Conservation (phyloP, 2,113 vertebrate genomes). For the Ciconia maguari region DNA sequence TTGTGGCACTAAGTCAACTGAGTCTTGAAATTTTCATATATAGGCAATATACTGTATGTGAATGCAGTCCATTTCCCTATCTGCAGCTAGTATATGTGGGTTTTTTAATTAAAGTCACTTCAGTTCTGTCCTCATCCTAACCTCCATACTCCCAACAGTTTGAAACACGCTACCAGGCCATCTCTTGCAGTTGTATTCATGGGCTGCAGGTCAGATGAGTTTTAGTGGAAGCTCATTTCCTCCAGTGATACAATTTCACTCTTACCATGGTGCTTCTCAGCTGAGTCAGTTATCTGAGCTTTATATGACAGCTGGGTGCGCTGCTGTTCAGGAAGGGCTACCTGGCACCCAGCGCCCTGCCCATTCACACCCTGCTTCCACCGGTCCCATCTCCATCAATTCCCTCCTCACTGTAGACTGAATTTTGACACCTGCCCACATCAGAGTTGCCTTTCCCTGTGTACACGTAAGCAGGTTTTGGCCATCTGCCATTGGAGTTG, state of each 20-base stretch:
- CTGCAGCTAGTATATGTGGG: neutral
- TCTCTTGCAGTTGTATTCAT: neutral
- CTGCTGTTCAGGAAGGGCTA: neutral
- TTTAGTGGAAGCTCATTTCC: neutral
- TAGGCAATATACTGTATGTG: neutral
- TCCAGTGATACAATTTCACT: neutral
- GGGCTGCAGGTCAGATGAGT: neutral
- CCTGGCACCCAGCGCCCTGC: neutral
- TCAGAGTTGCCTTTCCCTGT: neutral
- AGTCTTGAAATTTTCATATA: neutral
- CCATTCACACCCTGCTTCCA: neutral
- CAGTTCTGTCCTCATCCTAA: neutral
- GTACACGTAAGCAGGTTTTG: neutral
- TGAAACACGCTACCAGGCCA: neutral
- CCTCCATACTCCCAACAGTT: neutral
- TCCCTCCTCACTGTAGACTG: neutral
- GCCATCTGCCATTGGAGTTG: neutral
- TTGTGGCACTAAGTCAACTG: neutral
- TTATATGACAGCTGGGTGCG: neutral
- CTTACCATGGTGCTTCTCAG: neutral
- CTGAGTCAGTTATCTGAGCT: neutral
- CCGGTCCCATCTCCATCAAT: neutral
- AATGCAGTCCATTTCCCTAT: constrained; percentile 1
- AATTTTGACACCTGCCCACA: neutral
- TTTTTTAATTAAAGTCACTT: neutral